phyloP scores from a whole-genome alignment of 1,140 invertebrate genomes.

The Pseudomyrmex concolor region DNA sequence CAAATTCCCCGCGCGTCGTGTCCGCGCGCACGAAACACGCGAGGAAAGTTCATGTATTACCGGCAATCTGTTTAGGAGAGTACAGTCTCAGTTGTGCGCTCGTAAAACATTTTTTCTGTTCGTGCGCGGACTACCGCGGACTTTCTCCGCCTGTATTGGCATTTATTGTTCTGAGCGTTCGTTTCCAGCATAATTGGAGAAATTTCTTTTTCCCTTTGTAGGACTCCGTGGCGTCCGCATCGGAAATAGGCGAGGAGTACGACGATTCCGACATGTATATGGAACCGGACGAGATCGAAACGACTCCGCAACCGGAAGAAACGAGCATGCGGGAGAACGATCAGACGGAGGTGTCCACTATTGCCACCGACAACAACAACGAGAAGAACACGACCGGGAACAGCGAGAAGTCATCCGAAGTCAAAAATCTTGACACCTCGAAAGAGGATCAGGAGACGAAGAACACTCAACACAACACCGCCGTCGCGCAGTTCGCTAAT shows the following conservation, averaged over 20 bases:
- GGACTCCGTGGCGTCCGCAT: constrained; percentile 82
- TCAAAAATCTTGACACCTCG: not conserved
- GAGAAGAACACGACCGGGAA: not conserved
- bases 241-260: constrained; percentile 78
- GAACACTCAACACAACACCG: constrained; percentile 58
- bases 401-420: constrained; percentile 23
- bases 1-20: not conserved
- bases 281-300: constrained; percentile 80
- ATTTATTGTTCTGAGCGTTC: constrained; percentile 40
- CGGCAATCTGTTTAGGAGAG: constrained; percentile 1
- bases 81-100: constrained; percentile 1
- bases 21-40: not conserved
- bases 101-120: constrained; percentile 32
- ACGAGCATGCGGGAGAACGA: constrained; percentile 29
- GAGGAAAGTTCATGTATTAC: constrained; percentile 35
- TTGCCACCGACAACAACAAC: not conserved
- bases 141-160: constrained; percentile 29
- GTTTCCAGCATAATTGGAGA: constrained; percentile 23
- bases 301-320: constrained; percentile 38
- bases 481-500: constrained; percentile 7
- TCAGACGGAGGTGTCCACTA: not conserved
- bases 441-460: constrained; percentile 60
- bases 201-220: constrained; percentile 65
- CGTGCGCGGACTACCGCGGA: not conserved
- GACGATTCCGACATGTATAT: constrained; percentile 84